Percentiles rank a stretch among this genome's conserved stretches.
phyloP scores from a whole-genome alignment of 2,888 invertebrate species.

The Toxonevra muliebris region DNA sequence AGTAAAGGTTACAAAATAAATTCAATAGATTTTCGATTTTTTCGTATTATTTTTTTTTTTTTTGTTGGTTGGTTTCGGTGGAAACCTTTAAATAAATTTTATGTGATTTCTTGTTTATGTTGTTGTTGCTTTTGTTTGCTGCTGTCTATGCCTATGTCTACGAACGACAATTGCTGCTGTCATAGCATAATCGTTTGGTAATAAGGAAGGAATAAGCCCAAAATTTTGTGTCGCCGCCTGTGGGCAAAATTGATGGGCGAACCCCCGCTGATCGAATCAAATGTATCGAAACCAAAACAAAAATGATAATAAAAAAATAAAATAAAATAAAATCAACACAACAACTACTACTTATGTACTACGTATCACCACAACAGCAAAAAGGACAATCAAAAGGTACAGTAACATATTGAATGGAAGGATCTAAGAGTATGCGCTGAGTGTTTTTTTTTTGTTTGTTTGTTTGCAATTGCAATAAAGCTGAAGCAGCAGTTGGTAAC shows the following conservation, averaged over 20 bases:
- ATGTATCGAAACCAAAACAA: slow-evolving; percentile 30
- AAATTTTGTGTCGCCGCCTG: slow-evolving; percentile 44
- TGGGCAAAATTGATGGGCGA: slow-evolving; percentile 54
- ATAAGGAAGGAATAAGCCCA: too few species aligned
- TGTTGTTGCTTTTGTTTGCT: too few species aligned
- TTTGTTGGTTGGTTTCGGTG: slow-evolving; percentile 16
- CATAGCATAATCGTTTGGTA: slow-evolving; percentile 34
- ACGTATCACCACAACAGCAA: too few species aligned
- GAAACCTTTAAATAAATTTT: neutral
- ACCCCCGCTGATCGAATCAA: slow-evolving; percentile 63
- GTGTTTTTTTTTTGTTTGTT: slow-evolving; percentile 8
- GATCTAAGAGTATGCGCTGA: slow-evolving; percentile 22
- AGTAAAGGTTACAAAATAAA: too few species aligned
- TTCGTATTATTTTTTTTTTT: too few species aligned
- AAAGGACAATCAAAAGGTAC: slow-evolving; percentile 55
- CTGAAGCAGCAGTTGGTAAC: too few species aligned
- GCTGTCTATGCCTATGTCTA: neutral
- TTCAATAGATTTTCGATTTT: neutral
- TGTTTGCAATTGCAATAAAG: too few species aligned
- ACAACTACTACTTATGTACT: too few species aligned
- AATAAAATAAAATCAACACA: neutral
- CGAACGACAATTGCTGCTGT: slow-evolving; percentile 9
- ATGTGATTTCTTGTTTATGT: too few species aligned
- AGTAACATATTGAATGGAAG: slow-evolving; percentile 46
- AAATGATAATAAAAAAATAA: slow-evolving; percentile 8